Base-by-base conservation (phyloP, 2,888 invertebrate species). In the Chromoteleia sp. region DNA sequence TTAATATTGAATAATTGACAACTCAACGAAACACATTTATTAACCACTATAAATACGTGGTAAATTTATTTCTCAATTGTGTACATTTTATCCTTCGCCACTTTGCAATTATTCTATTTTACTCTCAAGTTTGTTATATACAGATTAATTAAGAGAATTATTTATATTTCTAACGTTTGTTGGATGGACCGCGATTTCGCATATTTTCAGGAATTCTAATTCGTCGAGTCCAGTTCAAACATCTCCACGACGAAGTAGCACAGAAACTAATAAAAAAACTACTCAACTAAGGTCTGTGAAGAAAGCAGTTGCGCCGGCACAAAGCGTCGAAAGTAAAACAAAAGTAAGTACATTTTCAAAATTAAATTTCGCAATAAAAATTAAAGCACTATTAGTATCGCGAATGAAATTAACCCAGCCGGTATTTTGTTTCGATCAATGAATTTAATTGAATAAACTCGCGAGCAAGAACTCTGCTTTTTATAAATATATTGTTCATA, bases 211-310 rank as follows among this genome's bases (percentile, higher is more conserved):
- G 17, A 68, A 78, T 61, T 71, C 63, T 41, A 79, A 79, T 76
- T 67, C 71, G 17, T 39, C 71, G 21, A 79, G 79, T 63, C 59
- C 78, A 52, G 33, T 59, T 61, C 78, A 82, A 82, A 70, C 65
- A 56, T 67, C 71, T 48, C 71, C 75, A 5, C 19, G 65, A 12
- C 63, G 43, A 71, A 67, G 54, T 61, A 71, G 75, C 29, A 54
- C 54, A 8, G 76, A 76, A 50, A 61, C 52, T 67, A 71, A 73
- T 56, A 71, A 67, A 71, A 75, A 63, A 70, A 50, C 73, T 61
- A 58, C 75, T 58, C 74, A 25, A 63, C 33, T 58, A 54, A 73
- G 36, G 68, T 63, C 74, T 21, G 33, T 17, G 59, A 77, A 80
- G 21, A 80, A 61, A 68, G 21, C 70, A 29, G 59, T 29, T 15